phyloP scores from a whole-genome alignment of 2,888 invertebrate species.

The Folsomia manolachei region DNA sequence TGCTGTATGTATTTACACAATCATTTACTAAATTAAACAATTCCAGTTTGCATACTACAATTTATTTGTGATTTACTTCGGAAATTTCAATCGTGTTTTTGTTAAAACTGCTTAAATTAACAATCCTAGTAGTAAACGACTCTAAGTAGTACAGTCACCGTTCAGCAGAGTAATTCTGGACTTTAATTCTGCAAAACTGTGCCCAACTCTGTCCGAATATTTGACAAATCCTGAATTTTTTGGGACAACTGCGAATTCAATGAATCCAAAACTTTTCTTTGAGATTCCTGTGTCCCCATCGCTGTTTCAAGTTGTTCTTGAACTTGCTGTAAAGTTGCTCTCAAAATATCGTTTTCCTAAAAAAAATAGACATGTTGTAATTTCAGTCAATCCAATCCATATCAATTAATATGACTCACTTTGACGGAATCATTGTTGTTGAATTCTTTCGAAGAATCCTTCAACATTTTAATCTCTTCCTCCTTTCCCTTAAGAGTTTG shows the following conservation, averaged over 20 bases:
- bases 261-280: constrained; percentile 74
- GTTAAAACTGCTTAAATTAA: background rate
- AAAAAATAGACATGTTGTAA: background rate
- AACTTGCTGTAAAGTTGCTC: constrained; percentile 54
- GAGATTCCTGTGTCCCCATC: constrained; percentile 69
- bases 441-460: constrained; percentile 40
- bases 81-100: too few relatives aligned
- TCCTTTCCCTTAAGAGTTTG: constrained; percentile 42
- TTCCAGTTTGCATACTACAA: too few relatives aligned
- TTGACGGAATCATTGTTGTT: constrained; percentile 43
- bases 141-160: too few relatives aligned
- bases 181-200: constrained; percentile 74
- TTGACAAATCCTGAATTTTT: constrained; percentile 72
- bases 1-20: too few relatives aligned
- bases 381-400: background rate
- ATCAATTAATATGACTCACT: constrained; percentile 17
- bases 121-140: too few relatives aligned
- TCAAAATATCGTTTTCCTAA: constrained; percentile 47
- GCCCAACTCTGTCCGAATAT: constrained; percentile 74
- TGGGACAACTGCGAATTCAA: constrained; percentile 78
- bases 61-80: too few relatives aligned
- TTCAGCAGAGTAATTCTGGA: too few relatives aligned
- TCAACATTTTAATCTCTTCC: constrained; percentile 41
- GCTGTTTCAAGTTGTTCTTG: constrained; percentile 78
- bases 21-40: too few relatives aligned